These are phyloP conservation scores for Achroia grisella DNA, from an alignment of 1,140 invertebrate genomes.

Conservation along the genomic window DNA sequence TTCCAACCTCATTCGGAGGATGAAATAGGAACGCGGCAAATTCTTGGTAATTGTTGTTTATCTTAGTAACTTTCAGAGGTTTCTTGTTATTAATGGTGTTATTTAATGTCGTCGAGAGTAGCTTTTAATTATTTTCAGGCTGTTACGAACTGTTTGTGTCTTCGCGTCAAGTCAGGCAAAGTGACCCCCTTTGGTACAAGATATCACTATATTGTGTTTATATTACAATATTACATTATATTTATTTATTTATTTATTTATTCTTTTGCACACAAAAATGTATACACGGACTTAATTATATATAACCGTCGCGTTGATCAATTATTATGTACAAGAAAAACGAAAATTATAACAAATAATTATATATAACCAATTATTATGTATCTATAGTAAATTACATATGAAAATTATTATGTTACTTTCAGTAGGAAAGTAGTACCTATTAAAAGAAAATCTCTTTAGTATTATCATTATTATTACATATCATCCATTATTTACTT, in stretches of 20 bases:
- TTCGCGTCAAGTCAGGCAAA: constrained; percentile 12
- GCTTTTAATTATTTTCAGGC: constrained; percentile 54
- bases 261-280: no score
- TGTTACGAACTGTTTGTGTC: constrained; percentile 27
- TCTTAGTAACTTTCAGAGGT: constrained; percentile 45
- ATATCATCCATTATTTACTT: no score
- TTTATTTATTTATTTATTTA: neutral
- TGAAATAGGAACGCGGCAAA: constrained; percentile 34
- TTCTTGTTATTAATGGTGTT: constrained; percentile 61
- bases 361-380: no score
- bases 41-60: constrained; percentile 53
- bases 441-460: no score
- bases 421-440: no score
- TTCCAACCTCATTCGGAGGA: constrained; percentile 8
- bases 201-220: neutral
- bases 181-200: neutral
- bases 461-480: no score
- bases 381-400: no score
- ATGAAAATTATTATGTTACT: no score
- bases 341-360: no score
- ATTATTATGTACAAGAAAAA: no score
- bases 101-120: constrained; percentile 44
- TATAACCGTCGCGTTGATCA: no score
- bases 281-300: no score
- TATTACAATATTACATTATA: neutral